Percentiles rank a stretch among this genome's conserved stretches.
Evolutionary conservation across 1,140 invertebrate genomes (phyloP).

Genomic region (Bombus polaris): DNA sequence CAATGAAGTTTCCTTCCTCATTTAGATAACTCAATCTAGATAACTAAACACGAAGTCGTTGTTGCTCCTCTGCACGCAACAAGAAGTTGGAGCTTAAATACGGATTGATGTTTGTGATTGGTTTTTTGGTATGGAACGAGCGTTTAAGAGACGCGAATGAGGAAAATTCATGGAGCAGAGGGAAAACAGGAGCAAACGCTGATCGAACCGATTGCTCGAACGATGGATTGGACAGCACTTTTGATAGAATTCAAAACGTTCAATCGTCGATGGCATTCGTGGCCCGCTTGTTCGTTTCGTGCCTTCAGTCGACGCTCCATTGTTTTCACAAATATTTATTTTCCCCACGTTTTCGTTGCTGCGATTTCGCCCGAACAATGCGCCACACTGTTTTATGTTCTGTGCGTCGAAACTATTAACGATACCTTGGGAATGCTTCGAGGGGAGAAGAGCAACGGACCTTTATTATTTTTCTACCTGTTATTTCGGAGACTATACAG

Average conservation of each 20-base stretch:
- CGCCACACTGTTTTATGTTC: background rate
- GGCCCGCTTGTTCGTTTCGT: background rate
- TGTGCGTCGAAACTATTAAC: background rate
- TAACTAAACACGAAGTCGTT: too few species aligned
- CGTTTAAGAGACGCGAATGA: background rate
- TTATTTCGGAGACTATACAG: too few species aligned
- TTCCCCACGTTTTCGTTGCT: background rate
- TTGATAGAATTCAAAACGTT: slow-evolving; percentile 26
- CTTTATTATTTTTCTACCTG: background rate
- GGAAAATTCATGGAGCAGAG: background rate
- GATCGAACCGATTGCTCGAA: background rate
- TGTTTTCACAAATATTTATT: slow-evolving; percentile 29
- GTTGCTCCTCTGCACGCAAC: too few species aligned
- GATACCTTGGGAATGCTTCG: background rate
- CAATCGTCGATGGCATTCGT: background rate
- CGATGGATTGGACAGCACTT: slow-evolving; percentile 2
- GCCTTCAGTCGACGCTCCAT: background rate
- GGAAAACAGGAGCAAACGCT: too few species aligned
- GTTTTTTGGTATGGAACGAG: too few species aligned
- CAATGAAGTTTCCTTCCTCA: too few species aligned
- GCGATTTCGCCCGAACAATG: slow-evolving; percentile 9
- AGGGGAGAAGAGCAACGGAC: background rate
- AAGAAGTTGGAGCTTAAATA: background rate
- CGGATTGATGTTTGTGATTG: too few species aligned
- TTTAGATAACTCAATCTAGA: too few species aligned